Base-by-base conservation (phyloP, 2,888 invertebrate species). In the Acronicta aceris region DNA sequence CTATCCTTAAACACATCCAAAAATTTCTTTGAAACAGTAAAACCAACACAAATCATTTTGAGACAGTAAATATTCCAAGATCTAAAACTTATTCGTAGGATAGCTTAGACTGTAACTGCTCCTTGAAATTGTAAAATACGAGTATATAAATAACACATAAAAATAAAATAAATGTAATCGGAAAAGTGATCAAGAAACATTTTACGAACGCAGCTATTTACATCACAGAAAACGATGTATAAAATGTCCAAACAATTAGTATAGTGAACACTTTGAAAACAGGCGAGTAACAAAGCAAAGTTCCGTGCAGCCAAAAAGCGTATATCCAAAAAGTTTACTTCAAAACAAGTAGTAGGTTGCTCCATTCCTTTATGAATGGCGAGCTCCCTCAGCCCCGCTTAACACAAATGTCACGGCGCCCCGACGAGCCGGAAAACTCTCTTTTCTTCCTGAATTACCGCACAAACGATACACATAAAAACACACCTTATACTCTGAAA, bases 391-490 rank as follows among this genome's bases (percentile, higher is more conserved):
- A 85, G 85, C 86, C 87, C 86, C 90, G 91, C 89, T 93, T 93
- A 93, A 92, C 93, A 92, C 92, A 91, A 94, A 94, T 94, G 94
- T 93, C 93, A 93, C 93, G 92, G 87, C 90, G 87, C 89, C 88
- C 87, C 92, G 90, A 83, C 92, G 89, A 88, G 89, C 90, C 92
- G 93, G 94, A 92, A 94, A 94, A 94, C 92, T 92, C 94, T 94
- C 93, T 92, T 94, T 94, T 94, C 94, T 94, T 93, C 92, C 91
- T 91, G 90, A 91, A 93, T 89, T 89, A 90, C 87, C 83, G 81
- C 79, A 79, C 74, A 71, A 78, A 74, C 66, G 62, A 58, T 54
- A 54, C 85, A 82, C 49, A 50, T 73, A 13, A 88, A 84, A 82
- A 77, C 69, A 78, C 69, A 84, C 89, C 78, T 66, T 89, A 87